Base-by-base conservation (phyloP, 1,140 invertebrate genomes). In the Piezodorus guildinii region DNA sequence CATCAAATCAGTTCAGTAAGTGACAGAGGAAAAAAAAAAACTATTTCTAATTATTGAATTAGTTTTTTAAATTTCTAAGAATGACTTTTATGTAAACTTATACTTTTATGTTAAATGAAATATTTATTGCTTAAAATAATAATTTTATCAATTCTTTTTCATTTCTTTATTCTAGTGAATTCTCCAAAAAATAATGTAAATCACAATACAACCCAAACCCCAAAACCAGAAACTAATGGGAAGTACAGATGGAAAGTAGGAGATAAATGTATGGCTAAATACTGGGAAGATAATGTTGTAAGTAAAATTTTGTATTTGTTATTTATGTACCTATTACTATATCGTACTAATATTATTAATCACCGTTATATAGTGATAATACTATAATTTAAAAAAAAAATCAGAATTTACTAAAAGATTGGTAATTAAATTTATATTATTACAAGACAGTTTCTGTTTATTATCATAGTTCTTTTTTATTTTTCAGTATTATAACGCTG, bases 271-370 rank as follows among this genome's bases (percentile, higher is more conserved):
- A 78, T 92, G 73, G 90, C 91, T 8, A 88, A 90, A 71, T 94
- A 94, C 75, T 94, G 91, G 90, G 90, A 94, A 76, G 91, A 94
- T 77, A 85, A 88, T 70, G 84, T 83, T 77, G 89, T 92, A 74
- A 77, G 77, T 49, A 19, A 44, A 27, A 58, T 58, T 27, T 23
- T 3, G 1, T 25, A 21, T 25, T 58, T 25, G 16, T 27, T 58
- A 4, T 23, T 25, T 58, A 14, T 58, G 2, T 49, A n/a, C n/a
- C n/a, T n/a, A n/a, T n/a, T n/a, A n/a, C 16, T 17, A 3, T 49
- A 4, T n/a, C 10, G 3, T 49, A 21, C 10, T 17, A 17, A 49
- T 49, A 10, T 15, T 56, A 23, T 17, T 56, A 17, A 27, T 19
- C n/a, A n/a, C n/a, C n/a, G n/a, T n/a, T n/a, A n/a, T n/a, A n/a